Base-by-base conservation (phyloP, 2,888 invertebrate genomes). In the Trichogramma evanescens region DNA sequence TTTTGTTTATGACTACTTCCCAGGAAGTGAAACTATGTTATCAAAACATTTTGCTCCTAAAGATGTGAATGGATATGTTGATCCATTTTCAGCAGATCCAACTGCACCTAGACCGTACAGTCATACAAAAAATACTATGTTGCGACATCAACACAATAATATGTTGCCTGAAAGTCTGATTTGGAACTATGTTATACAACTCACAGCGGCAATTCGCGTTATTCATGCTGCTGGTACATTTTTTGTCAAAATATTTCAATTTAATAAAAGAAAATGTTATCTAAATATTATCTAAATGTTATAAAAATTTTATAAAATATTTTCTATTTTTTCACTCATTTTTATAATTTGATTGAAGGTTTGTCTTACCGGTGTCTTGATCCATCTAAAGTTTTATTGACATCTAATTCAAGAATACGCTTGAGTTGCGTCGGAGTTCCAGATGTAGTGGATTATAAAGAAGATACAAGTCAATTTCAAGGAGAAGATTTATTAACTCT, bases 1-100 rank as follows among this genome's bases (percentile, higher is more conserved):
- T 69, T 91, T 98, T 80, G 94, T 96, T 58, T 98, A 96, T 80
- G 95, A 96, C 76, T 98, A 91, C 80, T 92, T 94, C 81, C 91
- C 97, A 40, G 89, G 89, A 58, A 90, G 94, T 59, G 90, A 91
- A 75, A 96, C 95, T 0, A 79, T 99, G 68, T 83, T 93, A 81
- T 84, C 85, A 68, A 89, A 91, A 74, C 95, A 93, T 80, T 91
- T 97, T 75, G 83, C 86, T 40, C 82, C 84, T 46, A 74, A 80
- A 63, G 82, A 83, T 67, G 77, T 83, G 61, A 86, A 86, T 73
- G 87, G 87, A 61, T 88, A 86, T 69, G 80, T 84, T 66, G 88
- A 88, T 80, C 91, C 92, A 56, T 93, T 93, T 80, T 89, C 89
- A 44, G 86, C 89, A 26, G 93, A 93, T 76, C 90, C 91, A 4